Evolutionary conservation across 2,797 vertebrate genomes (phyloP), one percentile per base, ranked within the genome.

Genomic region (Enteromius fasciolatus): DNA sequence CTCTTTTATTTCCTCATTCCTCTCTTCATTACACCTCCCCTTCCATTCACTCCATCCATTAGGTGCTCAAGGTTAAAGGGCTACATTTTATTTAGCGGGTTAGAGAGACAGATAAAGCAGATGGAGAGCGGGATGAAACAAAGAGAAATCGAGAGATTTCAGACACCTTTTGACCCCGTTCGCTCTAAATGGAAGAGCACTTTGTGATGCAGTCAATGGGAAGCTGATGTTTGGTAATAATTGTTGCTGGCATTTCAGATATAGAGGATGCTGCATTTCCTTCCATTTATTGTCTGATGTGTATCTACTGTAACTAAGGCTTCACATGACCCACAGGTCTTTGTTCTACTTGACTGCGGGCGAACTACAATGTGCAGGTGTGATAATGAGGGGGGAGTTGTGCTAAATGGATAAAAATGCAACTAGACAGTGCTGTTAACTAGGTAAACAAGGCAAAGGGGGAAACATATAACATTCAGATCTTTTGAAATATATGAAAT

Each of bases 41-140:
- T 88, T 90, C 86, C 80, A 88, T 59, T 91, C 89, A 91, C 90
- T 90, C 86, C 88, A 86, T 88, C 88, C 83, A 90, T 93, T 93
- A 91, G 85, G 81, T 86, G 83, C 69, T 83, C 91, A 94, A 94
- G 92, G 93, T 93, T 90, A 93, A 89, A 73, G 81, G 88, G 86
- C 86, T 83, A 90, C 90, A 78, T 87, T 87, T 83, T 87, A 90
- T 86, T 85, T 84, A 89, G 89, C 87, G 70, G 79, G 85, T 85
- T 52, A 81, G 50, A 77, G 70, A 77, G 57, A 41, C 7, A 0
- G 52, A 66, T 68, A 76, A 76, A 76, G 78, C 73, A 23, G 54
- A 44, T 5, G 39, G 48, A 28, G 64, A 74, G 69, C 39, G 74
- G 57, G 50, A 50, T 39, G 57, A 82, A 18, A 18, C 41, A 18